Evolutionary conservation across 2,797 vertebrate genomes (phyloP).

Genomic region (Gorsachius magnificus): DNA sequence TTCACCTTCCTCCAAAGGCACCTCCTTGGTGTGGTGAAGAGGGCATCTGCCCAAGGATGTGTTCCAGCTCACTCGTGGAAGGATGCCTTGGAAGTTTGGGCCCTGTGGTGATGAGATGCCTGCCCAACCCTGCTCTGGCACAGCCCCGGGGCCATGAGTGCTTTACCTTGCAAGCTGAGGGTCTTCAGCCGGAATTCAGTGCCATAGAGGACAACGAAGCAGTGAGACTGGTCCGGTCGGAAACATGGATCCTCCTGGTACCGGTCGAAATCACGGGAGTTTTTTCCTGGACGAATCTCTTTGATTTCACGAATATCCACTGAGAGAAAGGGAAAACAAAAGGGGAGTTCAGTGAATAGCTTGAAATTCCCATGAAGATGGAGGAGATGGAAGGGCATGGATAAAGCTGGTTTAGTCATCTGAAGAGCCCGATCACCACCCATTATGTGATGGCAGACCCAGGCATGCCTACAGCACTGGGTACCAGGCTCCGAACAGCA

Average conservation of each 20-base stretch:
- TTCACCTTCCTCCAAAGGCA: neutral
- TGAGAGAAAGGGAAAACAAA: constrained; percentile 42
- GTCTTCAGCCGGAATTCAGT: constrained; percentile 95
- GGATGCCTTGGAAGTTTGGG: neutral
- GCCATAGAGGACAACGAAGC: constrained; percentile 95
- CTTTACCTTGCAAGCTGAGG: constrained; percentile 92
- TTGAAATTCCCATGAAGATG: accelerated
- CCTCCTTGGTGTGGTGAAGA: neutral
- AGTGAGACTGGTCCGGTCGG: constrained; percentile 87
- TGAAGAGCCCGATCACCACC: neutral
- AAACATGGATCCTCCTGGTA: constrained; percentile 92
- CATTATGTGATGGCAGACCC: accelerated
- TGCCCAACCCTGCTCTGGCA: neutral
- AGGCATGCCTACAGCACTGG: neutral
- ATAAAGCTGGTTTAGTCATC: neutral
- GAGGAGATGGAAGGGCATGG: neutral
- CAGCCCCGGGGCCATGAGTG: accelerated
- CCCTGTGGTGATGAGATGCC: neutral
- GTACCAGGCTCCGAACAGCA: neutral
- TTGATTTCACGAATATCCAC: constrained; percentile 98
- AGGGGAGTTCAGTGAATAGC: accelerated
- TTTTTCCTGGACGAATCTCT: constrained; percentile 92
- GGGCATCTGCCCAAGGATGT: neutral
- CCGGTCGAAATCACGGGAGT: constrained; percentile 95
- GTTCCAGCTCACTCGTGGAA: neutral